phyloP scores from a whole-genome alignment of 2,888 invertebrate genomes.

The Ceriagrion tenellum region DNA sequence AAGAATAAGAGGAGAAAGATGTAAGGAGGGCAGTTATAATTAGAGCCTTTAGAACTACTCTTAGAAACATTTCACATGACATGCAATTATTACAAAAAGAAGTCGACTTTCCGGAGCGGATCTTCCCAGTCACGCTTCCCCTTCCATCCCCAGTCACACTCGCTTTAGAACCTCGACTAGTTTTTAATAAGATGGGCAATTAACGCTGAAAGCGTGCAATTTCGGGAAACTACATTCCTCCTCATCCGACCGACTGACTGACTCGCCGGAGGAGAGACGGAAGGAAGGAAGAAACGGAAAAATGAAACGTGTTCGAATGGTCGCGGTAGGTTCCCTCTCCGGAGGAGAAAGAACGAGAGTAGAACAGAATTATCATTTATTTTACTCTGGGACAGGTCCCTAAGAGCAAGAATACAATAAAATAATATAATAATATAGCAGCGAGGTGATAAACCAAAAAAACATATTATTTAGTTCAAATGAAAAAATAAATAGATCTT shows the following conservation, averaged over 20 bases:
- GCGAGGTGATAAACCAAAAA: too few species aligned
- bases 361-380: too few species aligned
- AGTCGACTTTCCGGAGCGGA: neutral
- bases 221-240: neutral
- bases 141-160: neutral
- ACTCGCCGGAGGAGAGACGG: neutral
- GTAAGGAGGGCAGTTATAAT: neutral
- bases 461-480: too few species aligned
- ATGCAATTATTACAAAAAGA: neutral
- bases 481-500: too few species aligned
- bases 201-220: neutral
- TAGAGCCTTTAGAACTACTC: neutral
- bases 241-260: too few species aligned
- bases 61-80: neutral
- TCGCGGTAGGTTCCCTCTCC: neutral
- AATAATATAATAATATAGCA: too few species aligned
- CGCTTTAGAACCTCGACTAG: neutral
- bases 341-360: too few species aligned
- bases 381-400: too few species aligned
- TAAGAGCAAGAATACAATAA: too few species aligned
- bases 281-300: too few species aligned
- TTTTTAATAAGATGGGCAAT: neutral
- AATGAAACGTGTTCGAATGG: too few species aligned
- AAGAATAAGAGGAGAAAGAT: neutral
- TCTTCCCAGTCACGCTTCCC: neutral